Evolutionary conservation across 2,113 vertebrate genomes (phyloP), one percentile per base, ranked within the genome.

Genomic region (Callopanchax toddi): DNA sequence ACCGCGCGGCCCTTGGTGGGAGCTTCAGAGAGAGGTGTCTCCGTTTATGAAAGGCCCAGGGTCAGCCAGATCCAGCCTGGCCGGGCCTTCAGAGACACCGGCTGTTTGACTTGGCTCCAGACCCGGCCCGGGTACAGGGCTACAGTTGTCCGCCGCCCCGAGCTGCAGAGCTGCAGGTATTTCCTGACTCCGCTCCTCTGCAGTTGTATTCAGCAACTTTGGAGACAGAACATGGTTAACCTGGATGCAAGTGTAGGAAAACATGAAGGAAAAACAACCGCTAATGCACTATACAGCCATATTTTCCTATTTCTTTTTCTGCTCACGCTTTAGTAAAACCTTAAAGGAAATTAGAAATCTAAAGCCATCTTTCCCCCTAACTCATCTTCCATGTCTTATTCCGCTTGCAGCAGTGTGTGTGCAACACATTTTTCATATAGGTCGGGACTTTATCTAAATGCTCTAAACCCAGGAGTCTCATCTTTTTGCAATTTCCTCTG

Each of bases 181-280:
- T 91, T 91, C 87, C 88, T 86, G 88, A 74, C 78, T 79, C 53
- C 66, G 75, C 78, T 83, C 84, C 79, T 79, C 83, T 78, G 71
- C 81, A 71, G 93, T 92, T 90, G 89, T 91, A 93, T 91, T 58
- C 91, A 90, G 93, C 93, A 91, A 91, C 91, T 92, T 88, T 87
- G 84, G 74, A 92, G 85, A 60, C 89, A 92, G 66, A 76, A 67
- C 71, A 52, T 9, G 55, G 64, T 92, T 91, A 92, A 92, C 92
- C 86, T 88, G 87, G 94, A 91, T 26, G 68, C 42, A 16, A 40
- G 39, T 22, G 44, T 46, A 37, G 46, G 29, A 49, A 57, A 62
- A 75, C 45, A 36, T 71, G 57, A 71, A 63, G n/a, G n/a, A 74
- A 63, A 71, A 17, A 40, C 44, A 67, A 22, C 51, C 54, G 39